Evolutionary conservation across 2,113 vertebrate genomes (phyloP), one percentile per base, ranked within the genome.

Genomic region (Gymnocephalus cernua): DNA sequence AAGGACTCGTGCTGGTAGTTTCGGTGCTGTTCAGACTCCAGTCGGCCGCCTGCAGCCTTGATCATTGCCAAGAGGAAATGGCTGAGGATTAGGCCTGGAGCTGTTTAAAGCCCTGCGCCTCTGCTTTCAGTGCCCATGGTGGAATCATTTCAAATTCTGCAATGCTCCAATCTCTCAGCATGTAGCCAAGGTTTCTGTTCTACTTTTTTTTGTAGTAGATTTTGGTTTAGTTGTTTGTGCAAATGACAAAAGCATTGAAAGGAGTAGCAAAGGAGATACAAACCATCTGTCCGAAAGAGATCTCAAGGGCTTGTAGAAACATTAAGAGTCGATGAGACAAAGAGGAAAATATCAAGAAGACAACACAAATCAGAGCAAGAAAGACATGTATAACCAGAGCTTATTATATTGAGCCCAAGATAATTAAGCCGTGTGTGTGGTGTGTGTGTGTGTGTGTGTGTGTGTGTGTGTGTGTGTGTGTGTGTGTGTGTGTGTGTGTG

Each of bases 41-140:
- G 80, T 41, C 82, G 1, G 53, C 84, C 58, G 83, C 67, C 89
- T 79, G 69, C 64, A 88, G 88, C 88, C 80, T 78, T 66, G 68
- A 83, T 86, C 85, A 45, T 56, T 44, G 80, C 91, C 93, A 92
- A 87, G 71, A 94, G 93, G 90, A 94, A 92, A 93, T 89, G 88
- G 77, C 81, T 90, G 88, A 80, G 89, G 90, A 91, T 94, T 89
- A 90, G 65, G 83, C 85, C 84, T 81, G 85, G 81, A 92, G 84
- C 87, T 86, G 83, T 89, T 88, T 79, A 88, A 90, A 90, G 83
- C 84, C 86, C 48, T 62, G 83, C 75, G 86, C 82, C 85, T 86
- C 80, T 65, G 83, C 86, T 69, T 76, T 66, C 86, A 59, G 74
- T 80, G 74, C 78, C 87, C 84, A 41, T 65, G 61, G 79, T 56